phyloP scores from a whole-genome alignment of 1,140 invertebrate species.

The Scaptomyza pallida region DNA sequence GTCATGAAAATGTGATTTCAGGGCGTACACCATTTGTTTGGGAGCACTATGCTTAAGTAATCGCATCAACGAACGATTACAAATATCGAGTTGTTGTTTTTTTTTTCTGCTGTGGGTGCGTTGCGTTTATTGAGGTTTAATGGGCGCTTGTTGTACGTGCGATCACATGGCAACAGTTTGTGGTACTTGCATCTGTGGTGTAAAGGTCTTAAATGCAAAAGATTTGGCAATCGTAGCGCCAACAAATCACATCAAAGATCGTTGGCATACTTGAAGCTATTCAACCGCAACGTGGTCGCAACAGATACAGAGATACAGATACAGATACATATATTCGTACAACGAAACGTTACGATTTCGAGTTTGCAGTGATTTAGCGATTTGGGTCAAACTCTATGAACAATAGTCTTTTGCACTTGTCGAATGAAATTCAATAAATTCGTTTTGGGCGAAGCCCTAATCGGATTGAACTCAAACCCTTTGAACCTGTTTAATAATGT shows the following conservation, averaged over 20 bases:
- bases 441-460: conserved; percentile 39
- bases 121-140: conserved; percentile 55
- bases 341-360: conserved; percentile 48
- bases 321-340: conserved; percentile 30
- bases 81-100: conserved; percentile 23
- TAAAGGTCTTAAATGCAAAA: conserved; percentile 73
- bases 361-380: conserved; percentile 38
- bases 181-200: conserved; percentile 44
- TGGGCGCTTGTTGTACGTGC: conserved; percentile 52
- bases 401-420: conserved; percentile 67
- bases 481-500: conserved; percentile 29
- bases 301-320: conserved; percentile 56
- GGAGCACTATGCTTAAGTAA: conserved; percentile 32
- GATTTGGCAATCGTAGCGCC: conserved; percentile 69
- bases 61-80: conserved; percentile 32
- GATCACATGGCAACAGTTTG: conserved; percentile 60
- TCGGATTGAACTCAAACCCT: conserved; percentile 58
- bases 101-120: background rate
- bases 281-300: conserved; percentile 77
- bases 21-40: conserved; percentile 41
- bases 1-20: conserved; percentile 45
- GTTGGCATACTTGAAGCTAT: conserved; percentile 63
- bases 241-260: conserved; percentile 70
- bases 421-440: conserved; percentile 40
- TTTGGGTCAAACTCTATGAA: conserved; percentile 68